Conservation (phyloP, 2,113 vertebrate species). For the Lophura nycthemera region DNA sequence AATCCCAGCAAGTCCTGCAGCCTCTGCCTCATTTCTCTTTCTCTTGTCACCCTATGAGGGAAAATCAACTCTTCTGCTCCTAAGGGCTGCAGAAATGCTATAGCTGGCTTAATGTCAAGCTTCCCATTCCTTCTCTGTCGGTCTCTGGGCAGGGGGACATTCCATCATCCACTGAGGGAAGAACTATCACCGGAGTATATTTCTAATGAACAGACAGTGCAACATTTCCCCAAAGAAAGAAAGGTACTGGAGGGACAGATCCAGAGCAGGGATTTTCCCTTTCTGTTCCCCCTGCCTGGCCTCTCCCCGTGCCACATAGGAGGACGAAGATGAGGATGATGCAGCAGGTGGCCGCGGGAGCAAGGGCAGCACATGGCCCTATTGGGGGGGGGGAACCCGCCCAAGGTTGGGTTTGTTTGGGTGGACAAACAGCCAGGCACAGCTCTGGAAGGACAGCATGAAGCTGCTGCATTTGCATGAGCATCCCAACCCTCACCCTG, state of each 20-base stretch:
- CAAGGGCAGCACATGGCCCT: neutral
- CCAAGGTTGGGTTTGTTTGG: neutral
- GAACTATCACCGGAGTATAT: neutral
- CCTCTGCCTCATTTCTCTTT: fast-evolving
- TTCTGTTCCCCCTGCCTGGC: neutral
- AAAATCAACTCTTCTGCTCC: neutral
- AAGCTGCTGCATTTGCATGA: neutral
- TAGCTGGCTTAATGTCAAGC: neutral
- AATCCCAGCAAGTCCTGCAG: neutral
- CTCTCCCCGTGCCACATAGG: neutral
- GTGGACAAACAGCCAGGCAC: neutral
- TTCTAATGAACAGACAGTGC: neutral
- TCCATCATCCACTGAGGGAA: neutral
- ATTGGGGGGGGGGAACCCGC: neutral
- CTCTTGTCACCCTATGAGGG: neutral
- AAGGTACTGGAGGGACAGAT: neutral
- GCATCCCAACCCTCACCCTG: neutral
- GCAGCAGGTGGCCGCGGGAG: neutral
- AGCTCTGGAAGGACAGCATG: neutral
- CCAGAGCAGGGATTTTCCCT: neutral
- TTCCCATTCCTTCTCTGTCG: neutral
- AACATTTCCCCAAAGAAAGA: neutral
- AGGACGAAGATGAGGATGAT: neutral
- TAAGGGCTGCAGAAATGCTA: fast-evolving
- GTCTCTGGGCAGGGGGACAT: neutral